phyloP scores from a whole-genome alignment of 2,888 invertebrate genomes.

The Netelia virgata region DNA sequence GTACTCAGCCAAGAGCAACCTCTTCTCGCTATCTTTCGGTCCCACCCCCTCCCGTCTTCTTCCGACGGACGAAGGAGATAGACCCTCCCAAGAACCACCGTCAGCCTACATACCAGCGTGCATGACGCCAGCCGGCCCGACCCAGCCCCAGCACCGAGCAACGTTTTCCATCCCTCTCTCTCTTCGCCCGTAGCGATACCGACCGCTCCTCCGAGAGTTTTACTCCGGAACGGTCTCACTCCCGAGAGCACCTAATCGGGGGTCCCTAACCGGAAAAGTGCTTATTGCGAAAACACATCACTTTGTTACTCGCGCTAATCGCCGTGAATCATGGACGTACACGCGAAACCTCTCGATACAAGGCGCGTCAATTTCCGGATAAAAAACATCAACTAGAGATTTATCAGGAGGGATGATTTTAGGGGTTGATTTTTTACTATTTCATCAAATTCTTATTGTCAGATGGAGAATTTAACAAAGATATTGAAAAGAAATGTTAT shows the following conservation, averaged over 20 bases:
- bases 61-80: slow-evolving; percentile 17
- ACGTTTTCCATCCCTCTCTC: slow-evolving; percentile 24
- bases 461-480: no score
- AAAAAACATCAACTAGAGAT: background rate
- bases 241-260: slow-evolving; percentile 70
- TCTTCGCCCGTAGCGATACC: slow-evolving; percentile 40
- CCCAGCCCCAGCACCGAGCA: no score
- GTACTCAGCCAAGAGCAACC: slow-evolving; percentile 25
- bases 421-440: background rate
- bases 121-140: background rate
- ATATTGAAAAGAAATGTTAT: no score
- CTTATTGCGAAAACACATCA: slow-evolving; percentile 65
- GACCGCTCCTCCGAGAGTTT: slow-evolving; percentile 54
- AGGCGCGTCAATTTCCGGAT: slow-evolving; percentile 24
- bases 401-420: background rate
- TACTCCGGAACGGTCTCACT: slow-evolving; percentile 70
- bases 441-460: background rate
- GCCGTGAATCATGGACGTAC: slow-evolving; percentile 25
- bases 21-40: slow-evolving; percentile 12
- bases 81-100: slow-evolving; percentile 31
- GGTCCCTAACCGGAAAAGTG: slow-evolving; percentile 71
- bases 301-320: slow-evolving; percentile 45
- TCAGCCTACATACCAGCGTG: slow-evolving; percentile 2
- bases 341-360: background rate
- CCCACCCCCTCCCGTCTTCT: slow-evolving; percentile 33